These are phyloP conservation scores for Hydrolagus affinis DNA, from an alignment of 2,113 vertebrate genomes.

Conservation along the genomic window DNA sequence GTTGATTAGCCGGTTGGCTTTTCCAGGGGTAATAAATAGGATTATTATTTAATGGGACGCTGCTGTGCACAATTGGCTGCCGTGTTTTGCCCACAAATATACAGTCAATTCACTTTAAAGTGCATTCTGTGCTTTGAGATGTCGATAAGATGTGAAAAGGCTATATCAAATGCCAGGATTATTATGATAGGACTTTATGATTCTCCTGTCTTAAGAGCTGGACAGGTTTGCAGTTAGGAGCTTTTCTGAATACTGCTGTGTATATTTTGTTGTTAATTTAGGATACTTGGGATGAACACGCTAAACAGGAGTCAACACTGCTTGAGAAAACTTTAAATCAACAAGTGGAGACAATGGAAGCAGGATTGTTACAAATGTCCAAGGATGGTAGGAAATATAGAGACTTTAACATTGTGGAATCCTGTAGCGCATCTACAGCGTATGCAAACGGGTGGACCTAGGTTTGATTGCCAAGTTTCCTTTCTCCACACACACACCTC, in stretches of 20 bases:
- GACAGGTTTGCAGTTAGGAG: not conserved
- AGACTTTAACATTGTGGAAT: not conserved
- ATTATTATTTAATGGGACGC: too few relatives aligned
- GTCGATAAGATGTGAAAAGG: too few relatives aligned
- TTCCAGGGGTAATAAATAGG: too few relatives aligned
- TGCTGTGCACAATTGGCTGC: too few relatives aligned
- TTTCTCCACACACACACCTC: too few relatives aligned
- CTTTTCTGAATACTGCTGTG: not conserved
- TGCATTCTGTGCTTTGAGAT: too few relatives aligned
- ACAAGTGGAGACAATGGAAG: not conserved
- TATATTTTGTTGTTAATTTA: not conserved
- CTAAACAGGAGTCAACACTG: not conserved
- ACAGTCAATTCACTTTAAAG: too few relatives aligned
- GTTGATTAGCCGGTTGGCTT: too few relatives aligned
- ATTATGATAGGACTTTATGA: too few relatives aligned
- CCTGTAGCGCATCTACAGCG: not conserved
- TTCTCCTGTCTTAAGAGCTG: not conserved
- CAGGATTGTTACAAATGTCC: not conserved
- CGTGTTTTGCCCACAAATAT: too few relatives aligned
- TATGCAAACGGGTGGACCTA: slow-evolving; percentile 22
- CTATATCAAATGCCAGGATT: too few relatives aligned
- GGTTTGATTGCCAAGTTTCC: too few relatives aligned
- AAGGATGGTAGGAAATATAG: not conserved
- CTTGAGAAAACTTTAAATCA: not conserved
- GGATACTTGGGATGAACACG: not conserved